Base-by-base conservation (phyloP, 2,113 vertebrate species). In the Oncorhynchus tshawytscha region DNA sequence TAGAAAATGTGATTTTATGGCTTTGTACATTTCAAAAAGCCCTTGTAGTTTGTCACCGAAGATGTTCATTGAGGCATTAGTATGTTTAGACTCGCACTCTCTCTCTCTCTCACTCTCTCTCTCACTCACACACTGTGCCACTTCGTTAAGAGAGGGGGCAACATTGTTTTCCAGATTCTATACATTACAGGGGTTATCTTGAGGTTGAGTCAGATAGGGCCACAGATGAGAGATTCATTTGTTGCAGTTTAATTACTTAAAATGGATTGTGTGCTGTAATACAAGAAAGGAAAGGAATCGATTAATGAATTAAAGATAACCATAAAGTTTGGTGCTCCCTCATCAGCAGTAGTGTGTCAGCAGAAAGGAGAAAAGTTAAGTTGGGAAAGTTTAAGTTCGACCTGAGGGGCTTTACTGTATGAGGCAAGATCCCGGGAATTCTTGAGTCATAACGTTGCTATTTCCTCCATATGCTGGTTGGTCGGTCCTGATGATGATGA, bases 251-350 rank as follows among this genome's bases (percentile, higher is more conserved):
- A 75, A 67, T 74, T 29, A 67, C 29, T 15, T 64, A 31, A n/a
- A 76, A 62, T n/a, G 12, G 65, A n/a, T 54, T 13, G 12, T 65
- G 34, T 18, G 12, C 5, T 15, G 25, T 59, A 25, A 22, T 24
- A 69, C 66, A 25, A 74, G 65, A 34, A 22, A 72, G 65, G 48
- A 78, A 51, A 72, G 72, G 71, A 81, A 74, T 59, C 18, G 11
- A 72, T 76, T 69, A 70, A 79, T 82, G 81, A 82, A 82, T 82
- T 76, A 82, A 70, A 79, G 45, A 82, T 82, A 78, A 74, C 67
- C 24, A 57, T 29, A 65, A 51, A 18, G 7, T 77, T 74, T 76
- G 67, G 7, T 73, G 27, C 22, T 1, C 24, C 20, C 27, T 71
- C 60, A 60, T 71, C 25, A 66, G 72, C 68, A 64, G 72, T 34